Conservation (phyloP, 2,888 invertebrate genomes). For the Diarsia brunnea region DNA sequence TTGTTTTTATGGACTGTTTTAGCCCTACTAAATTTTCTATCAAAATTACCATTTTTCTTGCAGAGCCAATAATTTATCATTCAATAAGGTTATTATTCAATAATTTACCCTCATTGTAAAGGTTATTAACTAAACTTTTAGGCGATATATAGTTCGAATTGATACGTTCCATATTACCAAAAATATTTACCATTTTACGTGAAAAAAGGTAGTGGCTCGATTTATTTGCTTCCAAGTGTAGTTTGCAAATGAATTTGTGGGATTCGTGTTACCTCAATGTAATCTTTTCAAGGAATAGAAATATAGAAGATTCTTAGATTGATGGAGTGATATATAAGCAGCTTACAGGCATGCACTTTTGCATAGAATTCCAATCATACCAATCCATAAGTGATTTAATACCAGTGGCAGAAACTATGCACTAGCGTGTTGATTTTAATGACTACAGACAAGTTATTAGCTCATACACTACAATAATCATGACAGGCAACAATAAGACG, state of each 20-base stretch:
- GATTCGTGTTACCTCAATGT: not conserved
- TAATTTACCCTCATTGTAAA: no score
- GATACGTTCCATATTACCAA: no score
- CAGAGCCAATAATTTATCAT: no score
- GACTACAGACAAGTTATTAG: slow-evolving; percentile 62
- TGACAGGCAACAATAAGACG: slow-evolving; percentile 43
- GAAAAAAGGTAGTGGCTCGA: no score
- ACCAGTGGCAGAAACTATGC: slow-evolving; percentile 25
- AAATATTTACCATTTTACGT: no score
- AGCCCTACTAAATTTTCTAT: no score
- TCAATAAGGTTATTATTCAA: no score
- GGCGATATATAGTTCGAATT: no score
- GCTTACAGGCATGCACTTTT: slow-evolving; percentile 11
- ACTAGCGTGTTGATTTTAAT: slow-evolving; percentile 64
- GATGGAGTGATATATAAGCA: not conserved
- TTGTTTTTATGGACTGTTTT: no score
- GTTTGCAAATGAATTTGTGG: not conserved
- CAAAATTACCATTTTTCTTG: no score
- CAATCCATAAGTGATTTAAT: slow-evolving; percentile 7
- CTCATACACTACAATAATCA: slow-evolving; percentile 57
- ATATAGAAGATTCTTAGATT: not conserved
- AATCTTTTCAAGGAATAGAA: not conserved
- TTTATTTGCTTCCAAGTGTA: no score
- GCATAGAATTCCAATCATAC: slow-evolving; percentile 18
- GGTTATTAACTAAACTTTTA: no score